A percentile compares a stretch with the other conserved stretches of the same genome.
These are phyloP conservation scores for Phrynosoma platyrhinos DNA, from an alignment of 2,113 vertebrate genomes.

Conservation along the genomic window DNA sequence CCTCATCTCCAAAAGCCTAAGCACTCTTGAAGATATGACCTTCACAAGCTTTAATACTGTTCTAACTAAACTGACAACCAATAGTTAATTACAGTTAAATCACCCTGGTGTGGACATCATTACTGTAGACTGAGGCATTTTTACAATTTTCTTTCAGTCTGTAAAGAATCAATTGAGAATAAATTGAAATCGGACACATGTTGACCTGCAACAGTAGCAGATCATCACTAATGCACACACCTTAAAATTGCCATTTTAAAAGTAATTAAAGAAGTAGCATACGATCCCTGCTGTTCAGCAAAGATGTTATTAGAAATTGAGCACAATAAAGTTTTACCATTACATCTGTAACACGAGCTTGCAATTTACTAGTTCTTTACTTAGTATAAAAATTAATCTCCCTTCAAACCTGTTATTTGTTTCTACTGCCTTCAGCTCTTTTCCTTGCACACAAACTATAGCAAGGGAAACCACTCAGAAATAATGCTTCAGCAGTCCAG, in stretches of 20 bases:
- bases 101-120: constrained; percentile 21
- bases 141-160: constrained; percentile 34
- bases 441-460: not conserved
- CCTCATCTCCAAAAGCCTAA: not conserved
- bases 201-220: constrained; percentile 28
- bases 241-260: constrained; percentile 39
- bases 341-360: not conserved
- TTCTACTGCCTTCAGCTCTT: not conserved
- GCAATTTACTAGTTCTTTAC: not conserved
- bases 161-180: constrained; percentile 37
- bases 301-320: constrained; percentile 28
- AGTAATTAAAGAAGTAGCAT: constrained; percentile 38
- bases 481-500: not conserved
- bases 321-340: not conserved
- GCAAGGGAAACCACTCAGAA: not conserved
- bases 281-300: constrained; percentile 26
- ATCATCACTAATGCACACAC: constrained; percentile 29
- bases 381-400: not conserved
- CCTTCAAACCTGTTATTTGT: not conserved
- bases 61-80: constrained; percentile 13
- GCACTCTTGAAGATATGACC: not conserved
- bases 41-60: not conserved
- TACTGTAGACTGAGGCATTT: constrained; percentile 12
- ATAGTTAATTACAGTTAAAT: constrained; percentile 37
- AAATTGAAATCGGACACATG: constrained; percentile 37